These are phyloP conservation scores for Dendrocincla fuliginosa DNA, from an alignment of 2,797 vertebrate species.

Conservation along the genomic window DNA sequence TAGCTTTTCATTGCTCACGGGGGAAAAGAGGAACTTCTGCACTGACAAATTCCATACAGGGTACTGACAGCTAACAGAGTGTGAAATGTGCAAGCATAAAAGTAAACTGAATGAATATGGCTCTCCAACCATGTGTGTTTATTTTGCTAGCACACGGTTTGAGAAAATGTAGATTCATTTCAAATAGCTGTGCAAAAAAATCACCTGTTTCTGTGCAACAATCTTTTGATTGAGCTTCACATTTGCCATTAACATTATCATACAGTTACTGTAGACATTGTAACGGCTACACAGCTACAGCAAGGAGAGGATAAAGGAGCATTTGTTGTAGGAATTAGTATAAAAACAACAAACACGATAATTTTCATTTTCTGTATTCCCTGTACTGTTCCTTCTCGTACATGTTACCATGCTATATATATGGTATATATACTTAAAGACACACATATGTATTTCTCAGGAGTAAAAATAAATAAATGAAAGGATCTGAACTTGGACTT, in stretches of 20 bases:
- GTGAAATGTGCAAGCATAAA: background rate
- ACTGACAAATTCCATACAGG: background rate
- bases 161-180: background rate
- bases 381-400: background rate
- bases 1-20: background rate
- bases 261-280: background rate
- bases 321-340: background rate
- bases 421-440: background rate
- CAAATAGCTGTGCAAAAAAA: background rate
- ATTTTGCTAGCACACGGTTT: background rate
- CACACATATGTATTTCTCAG: background rate
- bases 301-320: background rate
- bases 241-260: background rate
- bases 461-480: background rate
- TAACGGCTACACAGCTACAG: background rate
- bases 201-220: background rate
- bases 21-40: background rate
- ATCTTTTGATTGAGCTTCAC: background rate
- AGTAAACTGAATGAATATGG: background rate
- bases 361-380: background rate
- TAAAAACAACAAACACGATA: background rate
- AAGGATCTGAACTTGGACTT: background rate
- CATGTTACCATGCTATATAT: accelerated
- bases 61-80: background rate
- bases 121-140: background rate